A percentile compares a stretch with the other conserved stretches of the same genome.
Conservation (phyloP, 1,140 invertebrate species). For the Drosophila nigromelanica region DNA sequence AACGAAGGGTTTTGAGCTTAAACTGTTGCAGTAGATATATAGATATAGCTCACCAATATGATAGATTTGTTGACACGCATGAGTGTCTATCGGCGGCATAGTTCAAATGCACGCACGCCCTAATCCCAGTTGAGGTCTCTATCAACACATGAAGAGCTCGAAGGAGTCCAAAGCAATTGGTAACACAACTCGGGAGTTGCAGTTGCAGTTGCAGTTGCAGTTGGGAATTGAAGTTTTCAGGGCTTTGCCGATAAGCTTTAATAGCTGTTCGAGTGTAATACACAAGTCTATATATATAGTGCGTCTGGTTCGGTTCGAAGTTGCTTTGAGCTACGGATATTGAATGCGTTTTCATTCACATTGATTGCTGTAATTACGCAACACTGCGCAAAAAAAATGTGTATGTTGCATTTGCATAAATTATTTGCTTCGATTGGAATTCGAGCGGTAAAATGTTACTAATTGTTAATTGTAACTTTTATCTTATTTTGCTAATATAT, state of each 20-base stretch:
- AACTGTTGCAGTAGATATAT: not conserved
- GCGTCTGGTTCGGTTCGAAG: not conserved
- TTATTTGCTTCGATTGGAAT: too few relatives aligned
- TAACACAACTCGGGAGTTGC: not conserved
- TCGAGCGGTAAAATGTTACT: too few relatives aligned
- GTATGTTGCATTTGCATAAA: too few relatives aligned
- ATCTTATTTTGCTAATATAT: too few relatives aligned
- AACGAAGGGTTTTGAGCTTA: not conserved
- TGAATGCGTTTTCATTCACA: conserved; percentile 21
- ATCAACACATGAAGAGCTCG: conserved; percentile 48
- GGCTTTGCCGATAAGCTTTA: conserved; percentile 67
- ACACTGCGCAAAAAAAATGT: not conserved
- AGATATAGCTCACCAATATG: conserved; percentile 4
- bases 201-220: conserved; percentile 15
- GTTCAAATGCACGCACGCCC: conserved; percentile 59
- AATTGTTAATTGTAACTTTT: too few relatives aligned
- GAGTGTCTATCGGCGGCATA: conserved; percentile 46
- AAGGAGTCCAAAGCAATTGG: not conserved
- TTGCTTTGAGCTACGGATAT: not conserved
- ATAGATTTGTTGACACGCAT: conserved; percentile 40
- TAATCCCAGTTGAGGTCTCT: conserved; percentile 79
- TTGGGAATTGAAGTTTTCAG: conserved; percentile 40
- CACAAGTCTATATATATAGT: conserved; percentile 4
- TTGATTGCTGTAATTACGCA: not conserved
- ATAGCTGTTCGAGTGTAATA: conserved; percentile 61